Base-by-base conservation (phyloP, 2,888 invertebrate species). In the Mesorhabditis belari region DNA sequence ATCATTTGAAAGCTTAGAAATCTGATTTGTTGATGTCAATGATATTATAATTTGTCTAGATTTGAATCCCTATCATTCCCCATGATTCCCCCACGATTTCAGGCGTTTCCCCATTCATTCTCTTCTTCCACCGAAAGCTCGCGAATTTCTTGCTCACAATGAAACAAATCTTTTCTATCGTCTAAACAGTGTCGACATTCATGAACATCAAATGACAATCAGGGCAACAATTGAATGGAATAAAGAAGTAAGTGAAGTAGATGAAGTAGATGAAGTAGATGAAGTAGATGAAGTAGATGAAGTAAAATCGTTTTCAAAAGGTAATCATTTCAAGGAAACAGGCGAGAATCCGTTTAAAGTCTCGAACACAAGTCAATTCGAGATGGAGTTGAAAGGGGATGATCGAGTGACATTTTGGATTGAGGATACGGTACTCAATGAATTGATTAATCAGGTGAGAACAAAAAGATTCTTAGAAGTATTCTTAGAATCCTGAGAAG, bases 401-500 rank as follows among this genome's bases (percentile, higher is more conserved):
- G 75, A 76, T 53, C 56, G 69, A 60, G 61, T 73, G 6, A 73
- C 73, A 4, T 52, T 77, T 23, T 79, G 77, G 79, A 54, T 77
- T 27, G 76, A 79, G 29, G 79, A 79, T 55, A 62, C 66, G 6
- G 65, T 79, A 24, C 54, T 79, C 26, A 79, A 79, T 61, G 73
- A 77, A 56, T 59, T 79, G n/a, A 59, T 79, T 24, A 69, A 72
- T 51, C 75, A 75, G 58, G 71, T 77, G 29, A 51, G 21, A 4
- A 3, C n/a, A n/a, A n/a, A n/a, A n/a, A n/a, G n/a, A n/a, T n/a
- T n/a, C n/a, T n/a, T n/a, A n/a, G n/a, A n/a, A 9, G 5, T 6
- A 9, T n/a, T n/a, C n/a, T n/a, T n/a, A n/a, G n/a, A n/a, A n/a
- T n/a, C n/a, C n/a, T n/a, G n/a, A n/a, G n/a, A n/a, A n/a, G n/a